These are phyloP conservation scores for Notodonta dromedarius DNA, from an alignment of 2,888 invertebrate genomes.

Conservation along the genomic window DNA sequence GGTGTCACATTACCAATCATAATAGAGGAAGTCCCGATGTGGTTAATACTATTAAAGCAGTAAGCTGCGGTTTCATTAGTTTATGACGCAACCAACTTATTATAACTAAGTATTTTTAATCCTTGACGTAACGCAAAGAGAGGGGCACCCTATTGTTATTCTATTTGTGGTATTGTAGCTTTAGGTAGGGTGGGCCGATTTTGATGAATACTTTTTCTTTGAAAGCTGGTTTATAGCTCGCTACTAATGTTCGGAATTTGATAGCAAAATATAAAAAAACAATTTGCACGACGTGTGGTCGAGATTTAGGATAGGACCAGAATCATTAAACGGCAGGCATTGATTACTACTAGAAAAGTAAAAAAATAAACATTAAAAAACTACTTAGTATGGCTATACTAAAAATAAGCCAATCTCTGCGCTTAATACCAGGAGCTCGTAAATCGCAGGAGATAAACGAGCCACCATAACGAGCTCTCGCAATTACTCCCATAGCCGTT, in stretches of 20 bases:
- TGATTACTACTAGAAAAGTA: background rate
- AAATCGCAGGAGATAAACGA: constrained; percentile 32
- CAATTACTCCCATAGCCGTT: constrained; percentile 33
- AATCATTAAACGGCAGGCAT: background rate
- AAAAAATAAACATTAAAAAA: background rate
- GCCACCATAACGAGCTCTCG: constrained; percentile 23
- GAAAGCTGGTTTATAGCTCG: too few relatives aligned
- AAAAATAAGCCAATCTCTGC: constrained; percentile 9
- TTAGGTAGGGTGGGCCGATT: too few relatives aligned
- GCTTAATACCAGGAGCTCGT: constrained; percentile 33
- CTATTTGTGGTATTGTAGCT: too few relatives aligned
- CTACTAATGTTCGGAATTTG: too few relatives aligned
- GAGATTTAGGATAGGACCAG: background rate
- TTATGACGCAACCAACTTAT: too few relatives aligned
- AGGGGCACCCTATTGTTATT: background rate
- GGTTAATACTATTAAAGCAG: background rate
- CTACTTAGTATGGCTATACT: background rate
- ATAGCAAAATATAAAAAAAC: too few relatives aligned
- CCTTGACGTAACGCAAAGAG: background rate
- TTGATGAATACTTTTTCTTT: too few relatives aligned
- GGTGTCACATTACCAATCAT: background rate
- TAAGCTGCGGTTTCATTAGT: background rate
- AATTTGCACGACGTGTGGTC: too few relatives aligned
- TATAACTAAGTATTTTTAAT: too few relatives aligned
- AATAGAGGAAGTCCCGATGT: constrained; percentile 1